Evolutionary conservation across 2,113 vertebrate species (phyloP).

Genomic region (Tonatia bakeri): DNA sequence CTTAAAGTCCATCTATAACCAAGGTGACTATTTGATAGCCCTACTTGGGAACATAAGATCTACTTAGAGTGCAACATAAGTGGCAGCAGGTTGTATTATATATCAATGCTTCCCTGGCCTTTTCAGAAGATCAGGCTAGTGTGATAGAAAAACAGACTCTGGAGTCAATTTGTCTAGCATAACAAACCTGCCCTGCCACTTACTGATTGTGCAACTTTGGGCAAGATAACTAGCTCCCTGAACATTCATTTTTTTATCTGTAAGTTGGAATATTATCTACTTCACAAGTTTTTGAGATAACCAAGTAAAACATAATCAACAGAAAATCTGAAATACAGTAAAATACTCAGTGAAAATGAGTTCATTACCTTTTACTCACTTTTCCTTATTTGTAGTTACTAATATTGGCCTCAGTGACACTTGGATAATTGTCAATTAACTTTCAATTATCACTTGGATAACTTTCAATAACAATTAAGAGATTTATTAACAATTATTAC

Average conservation of each 20-base stretch:
- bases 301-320: conserved; percentile 24
- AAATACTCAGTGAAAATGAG: conserved; percentile 23
- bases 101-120: neutral
- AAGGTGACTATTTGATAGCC: neutral
- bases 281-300: conserved; percentile 22
- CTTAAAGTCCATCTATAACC: neutral
- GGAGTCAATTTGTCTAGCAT: neutral
- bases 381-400: conserved; percentile 1
- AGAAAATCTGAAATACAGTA: neutral
- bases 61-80: neutral
- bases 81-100: neutral
- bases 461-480: neutral
- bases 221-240: neutral
- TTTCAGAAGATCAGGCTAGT: neutral
- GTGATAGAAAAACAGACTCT: neutral
- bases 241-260: neutral
- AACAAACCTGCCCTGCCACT: neutral
- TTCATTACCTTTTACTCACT: neutral
- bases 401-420: neutral
- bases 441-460: neutral
- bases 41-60: neutral
- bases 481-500: neutral
- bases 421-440: neutral
- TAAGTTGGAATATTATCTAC: neutral
- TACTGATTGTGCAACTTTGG: neutral